Percentiles rank a stretch among this genome's conserved stretches.
Conservation (phyloP, 1,140 invertebrate species). For the Cydia splendana region DNA sequence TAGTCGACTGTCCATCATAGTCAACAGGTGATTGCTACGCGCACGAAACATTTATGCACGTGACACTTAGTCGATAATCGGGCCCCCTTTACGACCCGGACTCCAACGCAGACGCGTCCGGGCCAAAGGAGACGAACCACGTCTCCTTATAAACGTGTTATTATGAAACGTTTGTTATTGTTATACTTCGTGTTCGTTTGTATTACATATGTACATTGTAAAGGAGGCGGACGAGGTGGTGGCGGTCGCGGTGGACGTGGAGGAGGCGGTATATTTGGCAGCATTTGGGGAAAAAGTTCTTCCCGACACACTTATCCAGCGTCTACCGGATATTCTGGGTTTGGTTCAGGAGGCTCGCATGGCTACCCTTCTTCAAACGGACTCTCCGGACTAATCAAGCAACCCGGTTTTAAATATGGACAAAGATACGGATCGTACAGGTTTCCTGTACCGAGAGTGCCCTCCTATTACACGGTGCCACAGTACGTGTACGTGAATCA, state of each 20-base stretch:
- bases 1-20: neutral
- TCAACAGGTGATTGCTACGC: conserved; percentile 6
- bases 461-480: conserved; percentile 29
- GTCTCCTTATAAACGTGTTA: conserved; percentile 9
- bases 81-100: conserved; percentile 9
- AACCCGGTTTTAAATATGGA: conserved; percentile 8
- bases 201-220: conserved; percentile 22
- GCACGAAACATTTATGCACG: conserved; percentile 5
- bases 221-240: conserved; percentile 28
- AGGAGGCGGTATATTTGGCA: neutral
- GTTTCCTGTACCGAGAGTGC: neutral
- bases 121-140: conserved; percentile 25
- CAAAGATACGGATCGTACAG: conserved; percentile 23
- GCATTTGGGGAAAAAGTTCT: conserved; percentile 13
- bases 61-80: conserved; percentile 24
- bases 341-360: conserved; percentile 17
- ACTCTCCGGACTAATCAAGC: conserved; percentile 20
- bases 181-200: conserved; percentile 16
- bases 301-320: conserved; percentile 18
- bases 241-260: conserved; percentile 27
- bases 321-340: conserved; percentile 1
- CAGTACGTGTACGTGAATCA: conserved; percentile 28
- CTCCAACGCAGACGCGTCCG: neutral
- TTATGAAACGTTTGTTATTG: conserved; percentile 24
- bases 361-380: conserved; percentile 27